Evolutionary conservation across 2,113 vertebrate species (phyloP).

Genomic region (Rana temporaria): DNA sequence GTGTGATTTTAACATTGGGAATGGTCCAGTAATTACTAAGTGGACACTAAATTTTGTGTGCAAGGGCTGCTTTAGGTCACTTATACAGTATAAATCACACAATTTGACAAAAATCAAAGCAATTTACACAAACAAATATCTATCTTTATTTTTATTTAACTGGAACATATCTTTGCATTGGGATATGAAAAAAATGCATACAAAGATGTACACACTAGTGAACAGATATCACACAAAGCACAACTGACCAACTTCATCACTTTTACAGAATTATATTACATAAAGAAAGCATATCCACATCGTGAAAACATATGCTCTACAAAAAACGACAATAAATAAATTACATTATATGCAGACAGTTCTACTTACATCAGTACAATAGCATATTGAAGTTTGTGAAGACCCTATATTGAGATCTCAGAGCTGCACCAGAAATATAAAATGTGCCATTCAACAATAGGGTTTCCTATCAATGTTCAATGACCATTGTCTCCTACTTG

Average conservation of each 20-base stretch:
- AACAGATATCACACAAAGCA: constrained; percentile 70
- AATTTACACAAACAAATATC: constrained; percentile 31
- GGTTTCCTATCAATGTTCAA: too few species aligned
- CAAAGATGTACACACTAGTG: constrained; percentile 75
- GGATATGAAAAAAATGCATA: constrained; percentile 75
- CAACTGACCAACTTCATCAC: constrained; percentile 65
- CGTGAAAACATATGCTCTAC: constrained; percentile 77
- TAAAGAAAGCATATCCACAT: constrained; percentile 79
- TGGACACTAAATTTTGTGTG: too few species aligned
- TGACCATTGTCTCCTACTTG: too few species aligned
- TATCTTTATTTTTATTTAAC: constrained; percentile 76
- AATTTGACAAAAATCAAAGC: too few species aligned
- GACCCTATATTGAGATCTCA: not conserved
- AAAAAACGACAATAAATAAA: constrained; percentile 88
- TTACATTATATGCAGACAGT: constrained; percentile 90
- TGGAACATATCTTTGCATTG: constrained; percentile 75
- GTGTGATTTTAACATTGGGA: too few species aligned
- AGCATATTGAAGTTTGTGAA: constrained; percentile 64
- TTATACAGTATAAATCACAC: too few species aligned
- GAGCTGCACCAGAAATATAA: not conserved
- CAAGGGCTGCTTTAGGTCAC: too few species aligned
- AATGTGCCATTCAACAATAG: not conserved
- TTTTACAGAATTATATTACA: constrained; percentile 73
- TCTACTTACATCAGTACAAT: constrained; percentile 87
- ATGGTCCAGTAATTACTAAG: too few species aligned